These are phyloP conservation scores for Drosophila villosipedis DNA, from an alignment of 2,888 invertebrate species.

Conservation along the genomic window DNA sequence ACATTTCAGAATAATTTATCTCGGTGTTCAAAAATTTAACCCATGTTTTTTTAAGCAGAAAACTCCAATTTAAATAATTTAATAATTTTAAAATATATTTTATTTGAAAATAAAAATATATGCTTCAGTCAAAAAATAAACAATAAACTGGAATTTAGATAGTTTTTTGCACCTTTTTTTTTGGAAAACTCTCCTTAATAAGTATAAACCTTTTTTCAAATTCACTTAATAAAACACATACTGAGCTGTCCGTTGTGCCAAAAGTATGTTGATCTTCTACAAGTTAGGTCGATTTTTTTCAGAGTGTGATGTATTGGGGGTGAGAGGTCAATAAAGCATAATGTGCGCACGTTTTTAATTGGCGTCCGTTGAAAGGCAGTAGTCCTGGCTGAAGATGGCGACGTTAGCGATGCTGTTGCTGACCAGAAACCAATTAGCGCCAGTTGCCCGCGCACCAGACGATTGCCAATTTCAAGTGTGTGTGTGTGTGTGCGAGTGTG, in stretches of 20 bases:
- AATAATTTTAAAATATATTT: not conserved
- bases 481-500: conserved; percentile 8
- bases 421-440: conserved; percentile 81
- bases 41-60: too few species aligned
- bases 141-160: too few species aligned
- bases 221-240: not conserved
- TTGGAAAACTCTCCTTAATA: not conserved
- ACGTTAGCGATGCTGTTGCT: conserved; percentile 39
- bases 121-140: too few species aligned
- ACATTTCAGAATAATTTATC: not conserved
- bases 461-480: conserved; percentile 54
- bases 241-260: not conserved
- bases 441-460: conserved; percentile 64
- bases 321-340: conserved; percentile 78
- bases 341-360: conserved; percentile 82
- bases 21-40: not conserved
- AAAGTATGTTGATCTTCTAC: not conserved
- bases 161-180: not conserved
- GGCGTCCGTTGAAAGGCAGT: conserved; percentile 70
- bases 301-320: conserved; percentile 3
- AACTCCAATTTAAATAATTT: accelerated
- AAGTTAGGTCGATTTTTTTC: not conserved
- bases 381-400: conserved; percentile 38
- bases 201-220: not conserved
- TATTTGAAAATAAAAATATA: not conserved